Evolutionary conservation across 2,888 invertebrate species (phyloP).

Genomic region (Cactoblastis cactorum): DNA sequence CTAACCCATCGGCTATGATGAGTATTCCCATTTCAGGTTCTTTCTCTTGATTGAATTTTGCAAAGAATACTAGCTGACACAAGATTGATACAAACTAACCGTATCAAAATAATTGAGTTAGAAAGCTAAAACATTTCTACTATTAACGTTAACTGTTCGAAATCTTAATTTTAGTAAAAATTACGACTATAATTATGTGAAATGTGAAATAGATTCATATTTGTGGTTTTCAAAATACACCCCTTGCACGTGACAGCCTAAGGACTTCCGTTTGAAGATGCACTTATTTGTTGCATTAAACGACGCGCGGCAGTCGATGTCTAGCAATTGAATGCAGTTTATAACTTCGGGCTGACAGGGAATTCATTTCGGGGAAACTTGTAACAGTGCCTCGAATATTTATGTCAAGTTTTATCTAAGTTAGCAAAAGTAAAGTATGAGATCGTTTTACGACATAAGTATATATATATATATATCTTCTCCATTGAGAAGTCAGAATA

Average conservation of each 20-base stretch:
- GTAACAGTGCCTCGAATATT: neutral
- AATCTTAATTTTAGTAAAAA: no score
- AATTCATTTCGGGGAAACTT: neutral
- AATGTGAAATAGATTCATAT: neutral
- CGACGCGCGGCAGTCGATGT: conserved; percentile 1
- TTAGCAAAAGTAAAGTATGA: neutral
- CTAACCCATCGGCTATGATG: no score
- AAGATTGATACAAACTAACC: no score
- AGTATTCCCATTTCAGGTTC: no score
- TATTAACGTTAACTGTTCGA: no score
- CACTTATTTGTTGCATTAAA: conserved; percentile 14
- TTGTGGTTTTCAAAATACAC: neutral
- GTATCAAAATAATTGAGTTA: no score
- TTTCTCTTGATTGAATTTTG: no score
- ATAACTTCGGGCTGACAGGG: conserved; percentile 4
- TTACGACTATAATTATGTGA: neutral
- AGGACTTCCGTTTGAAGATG: conserved; percentile 5
- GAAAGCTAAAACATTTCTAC: no score
- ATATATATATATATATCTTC: no score
- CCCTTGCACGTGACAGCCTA: conserved; percentile 3
- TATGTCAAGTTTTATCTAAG: neutral
- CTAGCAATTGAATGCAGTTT: conserved; percentile 7
- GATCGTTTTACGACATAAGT: neutral
- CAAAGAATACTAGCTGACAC: no score
- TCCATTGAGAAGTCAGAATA: no score